Percentiles rank a stretch among this genome's conserved stretches.
These are phyloP conservation scores for Andrena hattorfiana DNA, from an alignment of 2,888 invertebrate species.

Conservation along the genomic window DNA sequence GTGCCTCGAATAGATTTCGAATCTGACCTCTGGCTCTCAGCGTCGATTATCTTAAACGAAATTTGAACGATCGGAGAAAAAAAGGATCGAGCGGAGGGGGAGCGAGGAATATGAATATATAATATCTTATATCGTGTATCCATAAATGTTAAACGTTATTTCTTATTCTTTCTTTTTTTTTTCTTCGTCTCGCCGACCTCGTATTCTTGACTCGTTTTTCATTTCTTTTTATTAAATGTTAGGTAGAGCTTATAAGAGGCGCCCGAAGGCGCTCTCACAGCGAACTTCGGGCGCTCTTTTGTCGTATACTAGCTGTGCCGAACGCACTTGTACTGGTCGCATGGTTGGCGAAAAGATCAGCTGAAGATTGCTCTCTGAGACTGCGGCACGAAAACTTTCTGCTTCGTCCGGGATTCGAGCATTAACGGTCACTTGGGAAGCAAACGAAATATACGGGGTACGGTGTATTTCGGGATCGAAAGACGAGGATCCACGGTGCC, in stretches of 20 bases:
- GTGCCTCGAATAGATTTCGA: constrained; percentile 50
- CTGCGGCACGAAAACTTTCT: neutral
- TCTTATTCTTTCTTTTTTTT: constrained; percentile 54
- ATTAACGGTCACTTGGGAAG: too few species aligned
- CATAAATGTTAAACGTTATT: constrained; percentile 80
- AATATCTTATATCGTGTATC: constrained; percentile 79
- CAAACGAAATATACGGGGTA: neutral
- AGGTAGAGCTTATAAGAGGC: constrained; percentile 82
- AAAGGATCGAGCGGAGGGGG: constrained; percentile 61
- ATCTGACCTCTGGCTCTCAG: constrained; percentile 39
- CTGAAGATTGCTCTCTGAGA: constrained; percentile 70
- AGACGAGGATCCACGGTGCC: neutral
- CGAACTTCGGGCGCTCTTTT: constrained; percentile 78
- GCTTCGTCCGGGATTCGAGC: too few species aligned
- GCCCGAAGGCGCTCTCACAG: constrained; percentile 77
- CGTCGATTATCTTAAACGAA: constrained; percentile 49
- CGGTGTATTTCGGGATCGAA: neutral
- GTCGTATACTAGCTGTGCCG: constrained; percentile 85
- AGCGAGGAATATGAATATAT: constrained; percentile 70
- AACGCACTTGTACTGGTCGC: constrained; percentile 85
- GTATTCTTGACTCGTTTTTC: constrained; percentile 69
- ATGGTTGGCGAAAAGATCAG: constrained; percentile 74
- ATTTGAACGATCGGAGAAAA: constrained; percentile 48
- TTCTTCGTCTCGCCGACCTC: constrained; percentile 55
- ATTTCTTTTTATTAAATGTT: constrained; percentile 82